phyloP scores from a whole-genome alignment of 1,140 invertebrate species.

The Eulimnadia texana region DNA sequence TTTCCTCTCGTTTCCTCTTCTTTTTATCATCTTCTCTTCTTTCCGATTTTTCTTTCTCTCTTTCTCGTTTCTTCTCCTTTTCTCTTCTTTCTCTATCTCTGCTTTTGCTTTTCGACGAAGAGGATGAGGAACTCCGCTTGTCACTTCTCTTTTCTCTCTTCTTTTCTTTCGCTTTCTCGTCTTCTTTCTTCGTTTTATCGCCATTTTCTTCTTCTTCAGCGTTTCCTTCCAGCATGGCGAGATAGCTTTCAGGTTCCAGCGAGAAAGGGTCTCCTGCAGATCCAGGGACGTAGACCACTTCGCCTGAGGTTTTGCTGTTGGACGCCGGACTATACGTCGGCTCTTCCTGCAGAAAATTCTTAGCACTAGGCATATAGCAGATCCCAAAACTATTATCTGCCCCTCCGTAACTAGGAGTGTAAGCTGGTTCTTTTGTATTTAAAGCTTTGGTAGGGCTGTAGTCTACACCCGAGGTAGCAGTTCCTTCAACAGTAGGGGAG shows the following conservation, averaged over 20 bases:
- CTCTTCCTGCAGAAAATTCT: background rate
- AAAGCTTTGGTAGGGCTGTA: slow-evolving; percentile 1
- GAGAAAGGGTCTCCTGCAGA: background rate
- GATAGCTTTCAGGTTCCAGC: slow-evolving; percentile 8
- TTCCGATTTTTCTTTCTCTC: slow-evolving; percentile 17
- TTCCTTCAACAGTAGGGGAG: background rate
- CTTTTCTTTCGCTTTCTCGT: slow-evolving; percentile 5
- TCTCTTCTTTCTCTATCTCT: slow-evolving; percentile 9
- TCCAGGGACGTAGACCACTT: background rate
- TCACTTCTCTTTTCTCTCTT: slow-evolving; percentile 12
- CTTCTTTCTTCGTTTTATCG: background rate
- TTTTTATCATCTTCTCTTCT: slow-evolving; percentile 20
- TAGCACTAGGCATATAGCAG: slow-evolving; percentile 6
- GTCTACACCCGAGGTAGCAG: background rate
- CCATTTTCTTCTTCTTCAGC: background rate
- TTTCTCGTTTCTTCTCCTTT: slow-evolving; percentile 18
- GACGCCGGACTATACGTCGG: slow-evolving; percentile 1
- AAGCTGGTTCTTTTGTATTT: background rate
- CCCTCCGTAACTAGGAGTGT: background rate
- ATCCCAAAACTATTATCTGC: background rate
- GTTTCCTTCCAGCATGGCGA: slow-evolving; percentile 1
- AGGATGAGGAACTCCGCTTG: slow-evolving; percentile 12
- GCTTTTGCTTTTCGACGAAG: slow-evolving; percentile 7
- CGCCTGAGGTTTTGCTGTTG: background rate
- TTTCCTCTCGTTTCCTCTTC: slow-evolving; percentile 10